phyloP scores from a whole-genome alignment of 92 coral and sea anemone genomes.

The Palythoa grandiflora region DNA sequence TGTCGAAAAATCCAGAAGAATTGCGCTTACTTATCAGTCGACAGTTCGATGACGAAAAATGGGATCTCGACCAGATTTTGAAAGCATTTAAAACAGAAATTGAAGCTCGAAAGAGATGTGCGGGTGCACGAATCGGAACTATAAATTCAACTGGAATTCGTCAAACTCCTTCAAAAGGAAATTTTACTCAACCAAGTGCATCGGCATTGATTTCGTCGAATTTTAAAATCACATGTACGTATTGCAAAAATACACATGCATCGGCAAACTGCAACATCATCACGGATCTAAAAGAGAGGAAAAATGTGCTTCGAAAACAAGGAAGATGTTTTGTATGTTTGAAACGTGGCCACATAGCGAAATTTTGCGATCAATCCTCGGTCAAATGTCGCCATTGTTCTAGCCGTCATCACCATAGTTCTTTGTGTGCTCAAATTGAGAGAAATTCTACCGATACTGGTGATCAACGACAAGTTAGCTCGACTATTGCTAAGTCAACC shows the following conservation, averaged over 20 bases:
- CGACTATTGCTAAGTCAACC: neutral
- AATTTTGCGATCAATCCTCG: neutral
- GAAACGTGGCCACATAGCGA: conserved; percentile 14
- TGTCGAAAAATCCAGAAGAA: conserved; percentile 59
- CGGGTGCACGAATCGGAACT: conserved; percentile 1
- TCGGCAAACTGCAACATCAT: conserved; percentile 42
- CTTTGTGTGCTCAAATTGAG: conserved; percentile 18
- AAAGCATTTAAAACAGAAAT: conserved; percentile 36
- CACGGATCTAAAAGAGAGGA: conserved; percentile 43
- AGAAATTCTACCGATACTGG: neutral
- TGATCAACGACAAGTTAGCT: neutral
- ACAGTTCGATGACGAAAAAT: conserved; percentile 37
- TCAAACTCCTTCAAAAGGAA: neutral
- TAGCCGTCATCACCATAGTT: conserved; percentile 8
- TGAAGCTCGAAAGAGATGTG: conserved; percentile 47
- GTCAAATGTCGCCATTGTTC: neutral
- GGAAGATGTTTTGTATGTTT: conserved; percentile 44
- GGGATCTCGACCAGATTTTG: conserved; percentile 43
- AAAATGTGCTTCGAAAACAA: conserved; percentile 22
- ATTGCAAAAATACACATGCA: conserved; percentile 48
- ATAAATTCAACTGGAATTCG: conserved; percentile 11
- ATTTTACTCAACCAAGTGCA: conserved; percentile 26
- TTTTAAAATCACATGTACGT: conserved; percentile 46
- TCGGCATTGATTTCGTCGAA: conserved; percentile 14
- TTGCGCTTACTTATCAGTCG: conserved; percentile 51